Conservation (phyloP, 2,797 vertebrate species). For the Coregonus sp. region DNA sequence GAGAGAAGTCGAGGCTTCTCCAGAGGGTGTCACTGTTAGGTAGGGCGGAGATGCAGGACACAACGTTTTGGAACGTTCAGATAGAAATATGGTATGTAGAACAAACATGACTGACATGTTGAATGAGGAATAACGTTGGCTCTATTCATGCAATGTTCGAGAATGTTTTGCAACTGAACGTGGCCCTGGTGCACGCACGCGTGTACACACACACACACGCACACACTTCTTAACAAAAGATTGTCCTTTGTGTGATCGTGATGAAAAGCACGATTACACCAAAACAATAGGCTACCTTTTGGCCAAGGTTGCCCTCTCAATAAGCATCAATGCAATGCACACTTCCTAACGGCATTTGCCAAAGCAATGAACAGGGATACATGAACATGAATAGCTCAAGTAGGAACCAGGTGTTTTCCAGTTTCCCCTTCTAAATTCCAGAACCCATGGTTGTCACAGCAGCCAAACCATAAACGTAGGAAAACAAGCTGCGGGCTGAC, state of each 20-base stretch:
- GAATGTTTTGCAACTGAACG: no score
- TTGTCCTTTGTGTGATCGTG: background rate
- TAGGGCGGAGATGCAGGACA: background rate
- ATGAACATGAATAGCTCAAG: background rate
- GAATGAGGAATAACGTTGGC: no score
- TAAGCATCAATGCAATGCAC: background rate
- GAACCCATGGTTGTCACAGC: constrained; percentile 3
- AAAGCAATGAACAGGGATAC: background rate
- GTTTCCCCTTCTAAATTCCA: background rate
- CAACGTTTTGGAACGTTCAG: no score
- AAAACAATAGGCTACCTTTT: background rate
- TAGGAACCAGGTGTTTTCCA: constrained; percentile 18
- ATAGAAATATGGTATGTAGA: no score
- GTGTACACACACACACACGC: background rate
- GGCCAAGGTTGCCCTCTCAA: background rate
- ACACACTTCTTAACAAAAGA: background rate
- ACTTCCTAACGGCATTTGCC: background rate
- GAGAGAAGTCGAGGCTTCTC: constrained; percentile 18
- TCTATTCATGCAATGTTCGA: no score
- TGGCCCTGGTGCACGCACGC: no score
- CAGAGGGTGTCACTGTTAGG: constrained; percentile 55
- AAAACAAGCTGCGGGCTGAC: constrained; percentile 5
- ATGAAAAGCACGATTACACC: background rate
- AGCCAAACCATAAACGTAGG: constrained; percentile 26
- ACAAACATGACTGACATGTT: no score